phyloP scores from a whole-genome alignment of 37 sponge, comb jelly and placozoan genomes.

The Halichondria panicea region DNA sequence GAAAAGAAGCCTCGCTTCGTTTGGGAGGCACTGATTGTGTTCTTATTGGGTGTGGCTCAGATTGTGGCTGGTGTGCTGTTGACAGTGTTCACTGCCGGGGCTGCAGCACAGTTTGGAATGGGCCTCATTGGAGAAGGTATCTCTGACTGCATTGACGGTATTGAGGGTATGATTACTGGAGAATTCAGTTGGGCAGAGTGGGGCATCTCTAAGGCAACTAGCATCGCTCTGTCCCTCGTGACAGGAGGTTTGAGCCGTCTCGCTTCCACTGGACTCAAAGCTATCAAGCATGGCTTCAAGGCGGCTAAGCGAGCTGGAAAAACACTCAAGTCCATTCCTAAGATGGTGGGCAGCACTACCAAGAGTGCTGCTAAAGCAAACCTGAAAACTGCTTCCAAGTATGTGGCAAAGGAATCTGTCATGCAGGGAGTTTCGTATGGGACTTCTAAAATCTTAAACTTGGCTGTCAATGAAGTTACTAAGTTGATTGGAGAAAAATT shows the following conservation, averaged over 20 bases:
- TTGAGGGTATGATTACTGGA: constrained; percentile 23
- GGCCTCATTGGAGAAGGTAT: constrained; percentile 23
- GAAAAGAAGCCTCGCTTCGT: constrained; percentile 14
- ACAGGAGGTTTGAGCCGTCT: constrained; percentile 4
- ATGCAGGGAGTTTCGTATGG: constrained; percentile 5
- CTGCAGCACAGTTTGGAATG: constrained; percentile 15
- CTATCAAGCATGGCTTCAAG: not conserved
- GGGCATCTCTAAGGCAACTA: constrained; percentile 12
- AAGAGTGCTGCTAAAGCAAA: constrained; percentile 1
- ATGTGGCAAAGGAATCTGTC: constrained; percentile 17
- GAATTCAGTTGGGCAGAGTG: constrained; percentile 8
- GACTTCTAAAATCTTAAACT: not conserved
- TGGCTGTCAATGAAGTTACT: constrained; percentile 3
- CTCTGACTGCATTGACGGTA: constrained; percentile 29
- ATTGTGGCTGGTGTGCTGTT: constrained; percentile 11
- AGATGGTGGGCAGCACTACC: not conserved
- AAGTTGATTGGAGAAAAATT: not conserved
- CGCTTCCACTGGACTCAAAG: constrained; percentile 10
- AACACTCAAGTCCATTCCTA: not conserved
- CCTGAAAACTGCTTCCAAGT: constrained; percentile 11
- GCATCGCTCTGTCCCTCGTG: constrained; percentile 11
- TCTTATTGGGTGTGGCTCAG: constrained; percentile 12
- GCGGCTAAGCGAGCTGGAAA: not conserved
- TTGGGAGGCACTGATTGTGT: constrained; percentile 24
- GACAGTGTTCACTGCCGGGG: constrained; percentile 7